Evolutionary conservation across 1,140 invertebrate genomes (phyloP), one percentile per base, ranked within the genome.

Genomic region (Marisa cornuarietis): DNA sequence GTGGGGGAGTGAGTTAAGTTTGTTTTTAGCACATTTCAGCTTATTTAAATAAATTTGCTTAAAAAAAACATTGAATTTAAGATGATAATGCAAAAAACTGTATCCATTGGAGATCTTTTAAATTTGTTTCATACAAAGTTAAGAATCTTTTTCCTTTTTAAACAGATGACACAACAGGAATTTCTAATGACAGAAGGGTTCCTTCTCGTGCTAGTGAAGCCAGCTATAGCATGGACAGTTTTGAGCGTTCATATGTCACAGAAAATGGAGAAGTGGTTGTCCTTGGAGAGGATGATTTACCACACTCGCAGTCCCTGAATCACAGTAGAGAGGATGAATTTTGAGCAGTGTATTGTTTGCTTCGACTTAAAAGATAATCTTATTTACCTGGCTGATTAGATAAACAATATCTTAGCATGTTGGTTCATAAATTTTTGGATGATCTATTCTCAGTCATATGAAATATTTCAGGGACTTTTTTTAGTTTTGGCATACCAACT

Each of bases 181-280:
- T 16, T 13, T 5, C 20, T 16, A 31, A 61, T 1, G 71, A 79
- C 20, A 79, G 82, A 20, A 63, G 65, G 13, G 51, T 49, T 14
- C 75, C 78, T 75, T 87, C 85, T 22, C 77, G 79, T 10, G 79
- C 83, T 66, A 87, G 86, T 80, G 86, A 87, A 52, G 83, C 81
- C 76, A 87, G 84, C 78, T 87, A 87, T 78, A 84, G 86, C 78
- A 87, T 87, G 86, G 86, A 87, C 79, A 86, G 86, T 78, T 87
- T 87, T 71, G 86, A 87, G 52, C 85, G 85, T 76, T 87, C 86
- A 14, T 87, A 86, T 58, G 51, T 87, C 24, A 87, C 85, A 74
- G 86, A 87, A 76, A 76, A 85, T n/a, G 86, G 84, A 10, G 86
- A 87, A 78, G 79, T 85, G 20, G 79, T 87, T 14, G 81, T 83